These are phyloP conservation scores for Ichneumon xanthorius DNA, from an alignment of 2,888 invertebrate species.

Conservation along the genomic window DNA sequence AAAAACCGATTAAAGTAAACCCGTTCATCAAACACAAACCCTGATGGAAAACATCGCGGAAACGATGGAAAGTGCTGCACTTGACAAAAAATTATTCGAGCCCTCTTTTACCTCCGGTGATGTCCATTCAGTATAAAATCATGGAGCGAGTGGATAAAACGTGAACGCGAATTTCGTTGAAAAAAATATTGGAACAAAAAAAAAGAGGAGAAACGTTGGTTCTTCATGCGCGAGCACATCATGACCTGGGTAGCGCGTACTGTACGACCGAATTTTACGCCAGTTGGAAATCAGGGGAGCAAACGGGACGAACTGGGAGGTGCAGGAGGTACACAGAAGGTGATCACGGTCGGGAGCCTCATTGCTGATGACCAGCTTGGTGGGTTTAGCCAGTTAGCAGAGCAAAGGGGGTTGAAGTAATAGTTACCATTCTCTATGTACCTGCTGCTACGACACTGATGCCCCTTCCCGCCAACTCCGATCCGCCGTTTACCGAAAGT, in stretches of 20 bases:
- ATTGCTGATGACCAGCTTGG: constrained; percentile 34
- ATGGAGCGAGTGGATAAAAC: background rate
- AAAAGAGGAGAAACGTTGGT: background rate
- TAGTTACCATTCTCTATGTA: background rate
- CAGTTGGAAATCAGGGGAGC: constrained; percentile 46
- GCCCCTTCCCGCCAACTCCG: background rate
- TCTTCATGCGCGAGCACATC: background rate
- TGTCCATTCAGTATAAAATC: background rate
- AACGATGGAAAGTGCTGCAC: background rate
- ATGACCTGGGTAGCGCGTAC: background rate
- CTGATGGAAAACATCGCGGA: background rate
- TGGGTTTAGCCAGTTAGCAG: background rate
- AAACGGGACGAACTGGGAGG: constrained; percentile 30
- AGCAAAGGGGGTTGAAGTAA: background rate
- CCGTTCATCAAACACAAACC: background rate
- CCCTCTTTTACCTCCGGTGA: background rate
- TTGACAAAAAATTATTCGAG: background rate
- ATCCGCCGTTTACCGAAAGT: constrained; percentile 76
- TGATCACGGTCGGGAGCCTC: constrained; percentile 27
- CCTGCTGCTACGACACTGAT: background rate
- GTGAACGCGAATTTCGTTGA: background rate
- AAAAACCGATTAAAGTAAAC: background rate
- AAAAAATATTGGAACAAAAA: background rate
- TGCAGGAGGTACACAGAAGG: constrained; percentile 1
- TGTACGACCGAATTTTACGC: constrained; percentile 30